phyloP scores from a whole-genome alignment of 2,797 vertebrate species.

The Dendrocincla tyrannina region DNA sequence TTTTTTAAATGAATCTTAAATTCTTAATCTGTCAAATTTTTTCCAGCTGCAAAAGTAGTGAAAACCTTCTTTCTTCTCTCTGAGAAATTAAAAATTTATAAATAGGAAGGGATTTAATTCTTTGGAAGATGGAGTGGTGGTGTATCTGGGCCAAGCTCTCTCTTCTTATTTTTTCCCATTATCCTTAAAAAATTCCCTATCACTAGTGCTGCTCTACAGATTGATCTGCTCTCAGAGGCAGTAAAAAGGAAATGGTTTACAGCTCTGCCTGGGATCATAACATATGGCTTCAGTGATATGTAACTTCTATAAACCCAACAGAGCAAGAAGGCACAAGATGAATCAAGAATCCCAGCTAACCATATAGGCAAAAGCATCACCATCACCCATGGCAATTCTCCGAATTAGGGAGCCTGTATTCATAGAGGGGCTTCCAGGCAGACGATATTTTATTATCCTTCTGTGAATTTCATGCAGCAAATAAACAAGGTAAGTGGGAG shows the following conservation, averaged over 20 bases:
- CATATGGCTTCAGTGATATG: constrained; percentile 28
- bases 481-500: not conserved
- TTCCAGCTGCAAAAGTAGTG: not conserved
- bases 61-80: not conserved
- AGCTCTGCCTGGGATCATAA: constrained; percentile 51
- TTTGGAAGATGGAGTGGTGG: not conserved
- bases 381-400: not conserved
- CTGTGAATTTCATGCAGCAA: not conserved
- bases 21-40: constrained; percentile 5
- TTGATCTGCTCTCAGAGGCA: constrained; percentile 37
- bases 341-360: constrained; percentile 1
- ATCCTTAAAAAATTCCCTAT: constrained; percentile 28
- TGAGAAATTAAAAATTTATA: constrained; percentile 38
- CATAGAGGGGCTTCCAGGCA: not conserved
- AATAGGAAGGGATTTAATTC: not conserved
- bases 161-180: constrained; percentile 30
- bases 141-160: constrained; percentile 2
- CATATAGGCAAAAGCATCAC: not conserved
- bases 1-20: not conserved
- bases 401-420: not conserved
- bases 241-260: constrained; percentile 53
- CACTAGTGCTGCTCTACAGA: not conserved
- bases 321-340: constrained; percentile 27
- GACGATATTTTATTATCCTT: not conserved
- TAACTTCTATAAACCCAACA: constrained; percentile 41